phyloP scores from a whole-genome alignment of 92 coral and sea anemone genomes.

The Diadumene lineata region DNA sequence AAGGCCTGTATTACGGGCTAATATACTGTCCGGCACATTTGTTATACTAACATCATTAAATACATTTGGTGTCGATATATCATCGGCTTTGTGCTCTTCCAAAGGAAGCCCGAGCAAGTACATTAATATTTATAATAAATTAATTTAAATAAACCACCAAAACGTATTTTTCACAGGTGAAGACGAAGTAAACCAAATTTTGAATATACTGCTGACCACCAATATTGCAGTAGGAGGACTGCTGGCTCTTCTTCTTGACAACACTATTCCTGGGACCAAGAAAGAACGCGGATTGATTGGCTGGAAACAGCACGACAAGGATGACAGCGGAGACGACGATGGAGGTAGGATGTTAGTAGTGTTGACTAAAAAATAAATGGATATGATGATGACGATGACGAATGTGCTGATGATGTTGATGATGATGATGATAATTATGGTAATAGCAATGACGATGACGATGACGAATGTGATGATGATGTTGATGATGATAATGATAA shows the following conservation, averaged over 20 bases:
- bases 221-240: constrained; percentile 93
- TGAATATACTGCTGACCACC: constrained; percentile 79
- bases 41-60: too few relatives aligned
- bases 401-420: neutral
- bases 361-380: neutral
- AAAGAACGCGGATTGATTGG: constrained; percentile 89
- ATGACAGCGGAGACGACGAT: constrained; percentile 19
- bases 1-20: too few relatives aligned
- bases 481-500: neutral
- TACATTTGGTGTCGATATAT: too few relatives aligned
- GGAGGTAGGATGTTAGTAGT: neutral
- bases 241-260: constrained; percentile 81
- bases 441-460: neutral
- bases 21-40: too few relatives aligned
- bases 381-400: neutral
- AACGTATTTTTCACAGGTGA: constrained; percentile 18
- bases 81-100: too few relatives aligned
- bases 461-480: neutral
- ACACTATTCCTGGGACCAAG: constrained; percentile 88
- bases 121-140: too few relatives aligned
- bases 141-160: neutral
- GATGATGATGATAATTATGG: neutral
- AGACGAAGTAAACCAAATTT: constrained; percentile 73
- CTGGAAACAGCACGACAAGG: constrained; percentile 50
- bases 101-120: too few relatives aligned